These are phyloP conservation scores for Drosophila dives DNA, from an alignment of 2,888 invertebrate species.

Conservation along the genomic window DNA sequence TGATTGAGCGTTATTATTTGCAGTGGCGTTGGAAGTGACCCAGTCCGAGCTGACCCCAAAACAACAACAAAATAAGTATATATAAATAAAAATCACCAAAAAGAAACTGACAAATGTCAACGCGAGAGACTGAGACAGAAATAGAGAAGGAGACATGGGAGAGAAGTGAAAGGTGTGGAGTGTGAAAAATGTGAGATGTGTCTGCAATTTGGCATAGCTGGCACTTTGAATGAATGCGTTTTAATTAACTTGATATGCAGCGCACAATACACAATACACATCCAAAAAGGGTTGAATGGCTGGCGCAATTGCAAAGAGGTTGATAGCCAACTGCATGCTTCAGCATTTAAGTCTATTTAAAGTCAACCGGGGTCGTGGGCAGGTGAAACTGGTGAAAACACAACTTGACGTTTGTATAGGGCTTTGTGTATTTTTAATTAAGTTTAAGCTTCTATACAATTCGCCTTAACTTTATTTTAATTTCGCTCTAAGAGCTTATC, in stretches of 20 bases:
- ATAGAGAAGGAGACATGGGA: too few species aligned
- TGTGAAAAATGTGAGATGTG: constrained; percentile 21
- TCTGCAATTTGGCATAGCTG: constrained; percentile 59
- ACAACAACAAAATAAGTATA: constrained; percentile 3
- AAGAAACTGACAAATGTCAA: constrained; percentile 22
- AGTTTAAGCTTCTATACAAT: constrained; percentile 21
- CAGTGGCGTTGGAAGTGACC: constrained; percentile 40
- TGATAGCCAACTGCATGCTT: constrained; percentile 26
- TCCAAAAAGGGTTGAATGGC: constrained; percentile 28
- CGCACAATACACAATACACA: constrained; percentile 37
- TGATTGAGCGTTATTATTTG: constrained; percentile 58
- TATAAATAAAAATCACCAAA: constrained; percentile 13
- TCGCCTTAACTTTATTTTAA: constrained; percentile 5
- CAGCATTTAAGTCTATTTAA: constrained; percentile 32
- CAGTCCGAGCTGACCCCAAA: constrained; percentile 48
- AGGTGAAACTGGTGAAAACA: constrained; percentile 8
- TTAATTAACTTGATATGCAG: constrained; percentile 65
- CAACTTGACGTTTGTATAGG: constrained; percentile 24
- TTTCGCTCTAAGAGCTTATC: constrained; percentile 4
- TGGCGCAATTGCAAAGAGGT: constrained; percentile 32
- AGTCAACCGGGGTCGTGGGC: constrained; percentile 15
- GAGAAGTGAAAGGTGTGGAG: neutral
- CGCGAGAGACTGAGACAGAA: neutral
- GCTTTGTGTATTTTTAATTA: constrained; percentile 38
- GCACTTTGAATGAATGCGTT: constrained; percentile 65